Evolutionary conservation across 2,113 vertebrate species (phyloP).

Genomic region (Saguinus imperator): DNA sequence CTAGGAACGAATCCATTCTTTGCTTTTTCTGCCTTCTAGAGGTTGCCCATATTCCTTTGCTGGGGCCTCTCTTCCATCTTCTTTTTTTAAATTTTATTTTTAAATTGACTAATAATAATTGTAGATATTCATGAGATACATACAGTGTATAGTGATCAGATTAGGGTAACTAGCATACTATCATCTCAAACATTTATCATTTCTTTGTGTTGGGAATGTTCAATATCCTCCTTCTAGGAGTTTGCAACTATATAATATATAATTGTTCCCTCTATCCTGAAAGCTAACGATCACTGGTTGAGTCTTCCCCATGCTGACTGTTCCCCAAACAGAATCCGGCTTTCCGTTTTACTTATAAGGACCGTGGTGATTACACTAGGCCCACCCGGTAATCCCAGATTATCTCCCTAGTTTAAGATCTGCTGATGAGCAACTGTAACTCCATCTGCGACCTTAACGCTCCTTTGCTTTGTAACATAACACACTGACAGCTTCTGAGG

Average conservation of each 20-base stretch:
- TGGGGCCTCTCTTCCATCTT: background rate
- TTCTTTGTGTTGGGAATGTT: too few relatives aligned
- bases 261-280: too few relatives aligned
- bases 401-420: background rate
- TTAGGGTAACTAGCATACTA: too few relatives aligned
- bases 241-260: too few relatives aligned
- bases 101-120: too few relatives aligned
- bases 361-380: background rate
- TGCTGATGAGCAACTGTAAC: background rate
- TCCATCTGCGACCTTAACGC: background rate
- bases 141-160: too few relatives aligned
- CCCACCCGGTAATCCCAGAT: background rate
- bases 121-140: background rate
- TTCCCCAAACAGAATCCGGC: too few relatives aligned
- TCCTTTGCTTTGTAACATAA: background rate
- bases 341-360: background rate
- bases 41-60: background rate
- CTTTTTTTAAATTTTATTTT: too few relatives aligned
- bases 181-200: too few relatives aligned
- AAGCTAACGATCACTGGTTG: background rate
- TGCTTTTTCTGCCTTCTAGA: background rate
- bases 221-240: too few relatives aligned
- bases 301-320: background rate
- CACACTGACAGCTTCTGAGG: background rate
- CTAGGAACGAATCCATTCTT: background rate